Base-by-base conservation (phyloP, 2,113 vertebrate species). In the Tauraco erythrolophus region DNA sequence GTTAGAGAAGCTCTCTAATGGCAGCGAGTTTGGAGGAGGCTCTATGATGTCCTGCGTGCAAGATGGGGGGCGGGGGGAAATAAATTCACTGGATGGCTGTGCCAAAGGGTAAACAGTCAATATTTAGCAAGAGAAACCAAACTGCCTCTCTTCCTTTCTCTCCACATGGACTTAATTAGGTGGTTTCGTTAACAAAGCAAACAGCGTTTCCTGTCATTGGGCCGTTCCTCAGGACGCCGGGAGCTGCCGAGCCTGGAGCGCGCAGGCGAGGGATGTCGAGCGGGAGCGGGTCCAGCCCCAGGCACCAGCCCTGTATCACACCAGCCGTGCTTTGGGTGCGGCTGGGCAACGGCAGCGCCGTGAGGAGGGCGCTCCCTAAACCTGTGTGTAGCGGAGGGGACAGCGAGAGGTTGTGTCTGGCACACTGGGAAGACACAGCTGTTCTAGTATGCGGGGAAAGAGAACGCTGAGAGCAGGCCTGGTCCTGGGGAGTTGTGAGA, bases 91-190 rank as follows among this genome's bases (percentile, higher is more conserved):
- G 28, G 25, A 4, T 51, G 58, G 57, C 71, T 39, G 41, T 53
- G 50, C 91, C 74, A 58, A 22, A 64, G 79, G 28, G 19, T 41
- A 84, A 92, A 18, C 53, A 31, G 80, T 33, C 53, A 69, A 23
- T 35, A 28, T 43, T 89, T 37, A 81, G 19, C 31, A 24, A 27
- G 37, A 68, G 65, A 66, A 74, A 33, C 56, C 6, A 24, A 87
- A 53, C 16, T 12, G 35, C 84, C n/a, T 72, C 64, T 66, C 50
- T 28, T 51, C 46, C 77, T 79, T 78, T 71, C 76, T 43, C 57
- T 48, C 69, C 92, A 84, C 60, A 5, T 82, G 93, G 87, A 39
- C 43, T 82, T 94, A 79, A 97, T 97, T 89, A 94, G 84, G 39
- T 14, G 80, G 65, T 76, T 18, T 89, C 10, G 0, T 84, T 96